Evolutionary conservation across 2,888 invertebrate species (phyloP).

Genomic region (Schizotus pectinicornis): DNA sequence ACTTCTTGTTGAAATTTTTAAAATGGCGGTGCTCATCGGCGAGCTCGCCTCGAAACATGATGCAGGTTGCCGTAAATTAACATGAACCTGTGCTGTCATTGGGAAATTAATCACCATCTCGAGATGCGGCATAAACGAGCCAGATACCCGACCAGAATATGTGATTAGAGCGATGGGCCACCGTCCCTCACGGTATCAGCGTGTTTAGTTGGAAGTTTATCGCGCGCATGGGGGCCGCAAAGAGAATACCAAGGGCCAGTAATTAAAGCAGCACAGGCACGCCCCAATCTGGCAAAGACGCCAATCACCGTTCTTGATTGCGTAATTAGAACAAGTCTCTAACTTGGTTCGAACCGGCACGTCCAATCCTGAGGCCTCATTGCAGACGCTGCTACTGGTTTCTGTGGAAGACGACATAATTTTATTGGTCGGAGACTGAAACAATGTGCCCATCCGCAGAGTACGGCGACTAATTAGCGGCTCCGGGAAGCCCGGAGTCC

Average conservation of each 20-base stretch:
- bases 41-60: background rate
- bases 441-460: slow-evolving; percentile 14
- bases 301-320: slow-evolving; percentile 57
- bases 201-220: background rate
- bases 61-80: slow-evolving; percentile 16
- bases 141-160: slow-evolving; percentile 21
- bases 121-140: slow-evolving; percentile 13
- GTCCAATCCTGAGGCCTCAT: slow-evolving; percentile 52
- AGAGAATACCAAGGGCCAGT: slow-evolving; percentile 42
- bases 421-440: slow-evolving; percentile 30
- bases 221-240: slow-evolving; percentile 5
- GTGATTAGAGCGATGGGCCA: slow-evolving; percentile 1
- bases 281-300: slow-evolving; percentile 46
- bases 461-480: slow-evolving; percentile 13
- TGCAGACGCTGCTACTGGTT: slow-evolving; percentile 50
- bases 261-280: slow-evolving; percentile 55
- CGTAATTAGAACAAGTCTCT: slow-evolving; percentile 58
- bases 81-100: slow-evolving; percentile 23
- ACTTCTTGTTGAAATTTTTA: too few relatives aligned
- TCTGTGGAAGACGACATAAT: slow-evolving; percentile 30
- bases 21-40: too few relatives aligned
- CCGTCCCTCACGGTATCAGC: background rate
- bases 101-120: slow-evolving; percentile 24
- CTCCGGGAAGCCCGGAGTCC: slow-evolving; percentile 19
- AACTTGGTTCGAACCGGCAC: slow-evolving; percentile 46